A percentile compares a stretch with the other conserved stretches of the same genome.
These are phyloP conservation scores for Sebastes jordani DNA, from an alignment of 2,797 vertebrate species.

Conservation along the genomic window DNA sequence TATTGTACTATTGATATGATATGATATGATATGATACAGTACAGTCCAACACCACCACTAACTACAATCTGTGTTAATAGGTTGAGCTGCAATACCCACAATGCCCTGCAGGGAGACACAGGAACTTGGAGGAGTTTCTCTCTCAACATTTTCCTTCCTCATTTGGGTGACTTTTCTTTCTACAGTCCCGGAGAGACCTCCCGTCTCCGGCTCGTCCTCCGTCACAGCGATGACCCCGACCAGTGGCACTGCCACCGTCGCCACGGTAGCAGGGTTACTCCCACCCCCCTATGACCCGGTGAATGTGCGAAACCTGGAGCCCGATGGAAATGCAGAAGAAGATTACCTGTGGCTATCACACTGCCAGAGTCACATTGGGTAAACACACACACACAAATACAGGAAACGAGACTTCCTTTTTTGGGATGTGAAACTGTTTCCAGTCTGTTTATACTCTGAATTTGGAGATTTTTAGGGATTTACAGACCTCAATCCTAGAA, in stretches of 20 bases:
- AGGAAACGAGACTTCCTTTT: background rate
- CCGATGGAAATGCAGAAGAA: conserved; percentile 15
- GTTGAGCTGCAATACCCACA: background rate
- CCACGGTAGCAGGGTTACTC: conserved; percentile 7
- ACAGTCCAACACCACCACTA: too few relatives aligned
- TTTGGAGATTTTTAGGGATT: background rate
- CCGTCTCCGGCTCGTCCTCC: conserved; percentile 20
- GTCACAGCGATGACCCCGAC: background rate
- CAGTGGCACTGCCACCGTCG: background rate
- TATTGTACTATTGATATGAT: too few relatives aligned
- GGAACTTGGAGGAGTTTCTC: background rate
- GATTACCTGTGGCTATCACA: conserved; percentile 75
- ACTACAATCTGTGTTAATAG: too few relatives aligned
- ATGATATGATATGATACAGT: too few relatives aligned
- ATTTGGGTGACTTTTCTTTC: background rate
- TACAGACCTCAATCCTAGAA: background rate
- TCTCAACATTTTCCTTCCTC: background rate
- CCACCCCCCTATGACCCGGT: conserved; percentile 55
- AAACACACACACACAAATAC: background rate
- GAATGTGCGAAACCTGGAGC: conserved; percentile 21
- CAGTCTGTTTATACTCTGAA: background rate
- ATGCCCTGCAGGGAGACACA: background rate
- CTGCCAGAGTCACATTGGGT: conserved; percentile 73
- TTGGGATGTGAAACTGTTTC: background rate
- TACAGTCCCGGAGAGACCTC: conserved; percentile 27